Evolutionary conservation across 92 coral and sea anemone genomes (phyloP).

Genomic region (Zoanthus gigantus): DNA sequence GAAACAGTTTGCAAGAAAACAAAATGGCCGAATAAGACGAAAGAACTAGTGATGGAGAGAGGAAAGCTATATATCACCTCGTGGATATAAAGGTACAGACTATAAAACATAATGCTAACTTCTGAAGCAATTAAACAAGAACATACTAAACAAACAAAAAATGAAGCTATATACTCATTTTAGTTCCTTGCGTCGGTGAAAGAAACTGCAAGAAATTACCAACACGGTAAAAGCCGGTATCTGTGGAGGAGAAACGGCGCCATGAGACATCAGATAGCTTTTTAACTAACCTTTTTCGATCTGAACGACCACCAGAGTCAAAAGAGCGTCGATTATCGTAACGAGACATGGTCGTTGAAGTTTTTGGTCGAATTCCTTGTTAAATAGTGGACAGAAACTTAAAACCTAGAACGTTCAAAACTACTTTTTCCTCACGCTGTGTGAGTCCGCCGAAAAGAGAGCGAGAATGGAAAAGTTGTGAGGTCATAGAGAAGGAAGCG

Average conservation of each 20-base stretch:
- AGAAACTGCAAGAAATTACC: neutral
- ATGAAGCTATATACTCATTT: neutral
- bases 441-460: constrained; percentile 24
- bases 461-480: constrained; percentile 9
- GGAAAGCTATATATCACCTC: neutral
- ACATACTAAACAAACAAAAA: neutral
- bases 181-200: neutral
- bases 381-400: constrained; percentile 1
- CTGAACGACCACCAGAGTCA: constrained; percentile 98
- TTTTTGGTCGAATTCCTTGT: constrained; percentile 42
- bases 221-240: neutral
- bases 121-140: neutral
- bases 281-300: constrained; percentile 91
- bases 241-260: neutral
- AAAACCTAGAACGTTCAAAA: neutral
- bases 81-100: neutral
- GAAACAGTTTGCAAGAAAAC: neutral
- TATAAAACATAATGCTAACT: neutral
- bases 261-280: neutral
- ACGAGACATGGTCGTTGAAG: constrained; percentile 87
- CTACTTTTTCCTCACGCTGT: neutral
- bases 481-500: neutral
- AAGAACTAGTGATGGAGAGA: neutral
- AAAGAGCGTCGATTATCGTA: constrained; percentile 94
- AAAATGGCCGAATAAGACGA: neutral